Conservation (phyloP, 2,797 vertebrate species). For the Lagocephalus sceleratus region DNA sequence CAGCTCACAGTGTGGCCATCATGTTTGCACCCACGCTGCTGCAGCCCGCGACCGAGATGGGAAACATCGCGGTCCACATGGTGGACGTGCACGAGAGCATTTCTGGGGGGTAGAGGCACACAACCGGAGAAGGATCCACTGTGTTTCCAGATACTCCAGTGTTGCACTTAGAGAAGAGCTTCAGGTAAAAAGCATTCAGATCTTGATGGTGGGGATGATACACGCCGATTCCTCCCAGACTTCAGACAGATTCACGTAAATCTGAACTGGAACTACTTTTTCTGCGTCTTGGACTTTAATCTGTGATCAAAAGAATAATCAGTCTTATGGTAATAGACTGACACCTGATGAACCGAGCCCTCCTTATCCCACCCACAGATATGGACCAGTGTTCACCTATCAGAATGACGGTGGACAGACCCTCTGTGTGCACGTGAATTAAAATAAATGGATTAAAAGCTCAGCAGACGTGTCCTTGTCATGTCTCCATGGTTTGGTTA, state of each 20-base stretch:
- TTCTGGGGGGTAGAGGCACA: conserved; percentile 81
- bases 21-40: conserved; percentile 95
- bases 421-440: conserved; percentile 12
- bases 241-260: no score
- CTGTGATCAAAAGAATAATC: conserved; percentile 41
- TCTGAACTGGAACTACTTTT: conserved; percentile 39
- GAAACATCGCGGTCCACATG: conserved; percentile 95
- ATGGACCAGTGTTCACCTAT: conserved; percentile 48
- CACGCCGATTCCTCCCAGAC: no score
- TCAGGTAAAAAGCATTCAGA: conserved; percentile 14
- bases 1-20: conserved; percentile 94
- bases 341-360: conserved; percentile 45
- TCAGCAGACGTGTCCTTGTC: conserved; percentile 54
- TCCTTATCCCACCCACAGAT: not conserved
- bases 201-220: no score
- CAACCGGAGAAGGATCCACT: not conserved
- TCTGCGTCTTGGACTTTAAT: conserved; percentile 53
- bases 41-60: conserved; percentile 92
- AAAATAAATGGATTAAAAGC: conserved; percentile 63
- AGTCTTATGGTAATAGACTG: conserved; percentile 54
- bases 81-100: conserved; percentile 90
- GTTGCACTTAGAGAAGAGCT: conserved; percentile 69
- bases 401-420: conserved; percentile 20
- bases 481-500: conserved; percentile 62
- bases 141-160: conserved; percentile 37